Base-by-base conservation (phyloP, 2,113 vertebrate genomes). In the Nothocercus nigrocapillus region DNA sequence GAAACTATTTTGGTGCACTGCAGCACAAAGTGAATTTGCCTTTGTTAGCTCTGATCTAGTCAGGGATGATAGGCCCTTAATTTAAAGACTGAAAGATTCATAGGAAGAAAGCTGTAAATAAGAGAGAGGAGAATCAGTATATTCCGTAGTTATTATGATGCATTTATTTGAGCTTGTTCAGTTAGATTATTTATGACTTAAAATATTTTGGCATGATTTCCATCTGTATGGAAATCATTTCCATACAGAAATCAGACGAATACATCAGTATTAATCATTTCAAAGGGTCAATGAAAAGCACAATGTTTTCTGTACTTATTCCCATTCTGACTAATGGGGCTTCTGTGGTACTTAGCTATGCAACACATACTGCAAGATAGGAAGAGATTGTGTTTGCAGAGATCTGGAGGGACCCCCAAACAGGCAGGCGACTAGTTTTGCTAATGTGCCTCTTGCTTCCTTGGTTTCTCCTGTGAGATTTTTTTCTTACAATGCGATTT, bases 401-500 rank as follows among this genome's bases (percentile, higher is more conserved):
- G 51, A 86, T 72, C 69, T 75, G 80, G 76, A 94, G 88, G 38
- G 79, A 82, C 53, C 20, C 81, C 88, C 77, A 72, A 64, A 86
- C 27, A 91, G 34, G 80, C 69, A 90, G 34, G 36, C 13, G 7
- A 34, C 49, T 36, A 40, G 42, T 95, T 95, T 83, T 85, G 84
- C 53, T 91, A 78, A 93, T 90, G 64, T 36, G 68, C 73, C 68
- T 93, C 1, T 85, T 80, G 80, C 76, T 92, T 84, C 28, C 93
- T 63, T 82, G 34, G 20, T 84, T 91, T 75, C 83, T 93, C 69
- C 83, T 82, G 85, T 86, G 92, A 86, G 88, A 76, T 76, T 85
- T 88, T 91, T 88, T 54, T 93, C 24, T 68, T 84, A 56, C 89
- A 93, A 91, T 93, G 73, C 75, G 64, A 20, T 96, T 94, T 96